Evolutionary conservation across 2,113 vertebrate species (phyloP), one percentile per base, ranked within the genome.

Genomic region (Hippolais icterina): DNA sequence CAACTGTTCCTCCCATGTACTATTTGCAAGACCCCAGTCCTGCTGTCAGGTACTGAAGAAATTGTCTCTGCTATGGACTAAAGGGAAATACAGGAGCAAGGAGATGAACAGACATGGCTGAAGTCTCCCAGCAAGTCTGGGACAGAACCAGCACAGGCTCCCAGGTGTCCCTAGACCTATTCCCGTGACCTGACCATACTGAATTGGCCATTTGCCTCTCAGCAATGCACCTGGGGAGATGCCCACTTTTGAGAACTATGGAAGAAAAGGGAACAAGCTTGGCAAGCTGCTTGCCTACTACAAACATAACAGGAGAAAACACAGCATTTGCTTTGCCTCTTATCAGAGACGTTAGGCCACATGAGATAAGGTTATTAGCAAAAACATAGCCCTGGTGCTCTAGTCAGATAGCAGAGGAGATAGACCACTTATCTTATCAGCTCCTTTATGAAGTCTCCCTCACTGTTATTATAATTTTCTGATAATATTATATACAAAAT

Each of bases 281-380:
- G 83, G 75, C 79, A 92, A 95, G 64, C 56, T 81, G 64, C 56
- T 72, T 59, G n/a, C 64, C 77, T 81, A 53, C 64, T 60, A 56
- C 76, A 93, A 90, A 94, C 31, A 9, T 20, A 83, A 75, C 57
- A 74, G 65, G 66, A 71, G 76, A 83, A 96, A 96, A 74, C 44
- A 63, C 3, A 10, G 42, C 37, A 1, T 75, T 91, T 50, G 44
- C 72, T 94, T 88, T 89, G 41, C 68, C 66, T 81, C 87, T 91
- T 96, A 96, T 95, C 93, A 71, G 93, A 90, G 89, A 94, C 85
- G 88, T 96, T 97, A 93, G 61, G 83, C 91, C 94, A 65, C 68
- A 57, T 69, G 77, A 91, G 97, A 96, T 96, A 94, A 95, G 79
- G 61, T 72, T 96, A 94, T 95, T 96, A 95, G 83, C 65, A 90